These are phyloP conservation scores for Listronotus bonariensis DNA, from an alignment of 1,140 invertebrate species.

Conservation along the genomic window DNA sequence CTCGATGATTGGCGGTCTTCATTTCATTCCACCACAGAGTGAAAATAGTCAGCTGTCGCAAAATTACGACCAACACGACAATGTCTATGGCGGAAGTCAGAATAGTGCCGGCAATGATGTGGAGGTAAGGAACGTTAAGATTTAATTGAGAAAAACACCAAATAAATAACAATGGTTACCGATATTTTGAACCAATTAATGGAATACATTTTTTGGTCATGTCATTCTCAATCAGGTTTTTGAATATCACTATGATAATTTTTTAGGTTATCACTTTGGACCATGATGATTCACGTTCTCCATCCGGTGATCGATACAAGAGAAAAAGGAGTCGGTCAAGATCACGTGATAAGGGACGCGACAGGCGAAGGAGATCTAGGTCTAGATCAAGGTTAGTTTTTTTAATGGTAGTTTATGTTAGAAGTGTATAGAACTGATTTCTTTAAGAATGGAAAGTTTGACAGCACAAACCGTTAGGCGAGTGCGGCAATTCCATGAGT, in stretches of 20 bases:
- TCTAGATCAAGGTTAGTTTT: slow-evolving; percentile 57
- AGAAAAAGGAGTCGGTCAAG: slow-evolving; percentile 59
- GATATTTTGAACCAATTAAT: too few relatives aligned
- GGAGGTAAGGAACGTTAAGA: slow-evolving; percentile 57
- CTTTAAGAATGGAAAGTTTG: too few relatives aligned
- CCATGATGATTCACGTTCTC: slow-evolving; percentile 61
- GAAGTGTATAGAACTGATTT: too few relatives aligned
- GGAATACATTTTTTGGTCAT: too few relatives aligned
- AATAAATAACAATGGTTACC: too few relatives aligned
- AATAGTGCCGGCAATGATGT: slow-evolving; percentile 52
- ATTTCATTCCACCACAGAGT: slow-evolving; percentile 60
- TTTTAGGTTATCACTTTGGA: slow-evolving; percentile 62
- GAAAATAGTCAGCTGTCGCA: slow-evolving; percentile 25
- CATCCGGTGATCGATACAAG: slow-evolving; percentile 57
- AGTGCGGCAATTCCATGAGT: too few relatives aligned
- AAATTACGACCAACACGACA: slow-evolving; percentile 27
- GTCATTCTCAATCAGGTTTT: too few relatives aligned
- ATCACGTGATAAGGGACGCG: slow-evolving; percentile 56
- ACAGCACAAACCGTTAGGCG: too few relatives aligned
- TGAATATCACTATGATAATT: too few relatives aligned
- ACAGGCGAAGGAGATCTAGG: slow-evolving; percentile 50
- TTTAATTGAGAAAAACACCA: too few relatives aligned
- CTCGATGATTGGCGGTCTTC: slow-evolving; percentile 56
- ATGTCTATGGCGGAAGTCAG: slow-evolving; percentile 44
- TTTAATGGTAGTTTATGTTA: too few relatives aligned